phyloP scores from a whole-genome alignment of 92 coral and sea anemone species.

The Chrysogorgia sp. region DNA sequence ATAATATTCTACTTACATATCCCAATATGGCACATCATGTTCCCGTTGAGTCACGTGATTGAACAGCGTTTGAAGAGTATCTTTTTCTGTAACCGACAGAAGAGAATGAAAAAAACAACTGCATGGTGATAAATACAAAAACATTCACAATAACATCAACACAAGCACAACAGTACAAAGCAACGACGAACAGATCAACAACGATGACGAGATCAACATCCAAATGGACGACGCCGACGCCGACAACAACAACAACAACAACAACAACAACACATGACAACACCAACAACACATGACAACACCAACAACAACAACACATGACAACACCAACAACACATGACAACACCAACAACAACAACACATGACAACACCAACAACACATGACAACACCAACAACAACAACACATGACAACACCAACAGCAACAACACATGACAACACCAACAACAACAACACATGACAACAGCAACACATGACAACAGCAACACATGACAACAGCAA shows the following conservation, averaged over 20 bases:
- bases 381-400: neutral
- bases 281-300: too few species aligned
- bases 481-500: neutral
- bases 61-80: neutral
- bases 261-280: too few species aligned
- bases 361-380: neutral
- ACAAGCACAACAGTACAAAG: too few species aligned
- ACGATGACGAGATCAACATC: too few species aligned
- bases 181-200: too few species aligned
- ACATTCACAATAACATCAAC: neutral
- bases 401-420: neutral
- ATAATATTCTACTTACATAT: slow-evolving; percentile 5
- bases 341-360: too few species aligned
- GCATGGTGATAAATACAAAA: neutral
- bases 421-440: neutral
- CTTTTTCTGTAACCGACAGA: neutral
- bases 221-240: too few species aligned
- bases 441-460: neutral
- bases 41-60: neutral
- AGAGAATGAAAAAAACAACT: neutral
- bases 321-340: neutral
- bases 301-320: neutral
- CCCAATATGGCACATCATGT: neutral
- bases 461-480: neutral
- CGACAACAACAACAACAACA: too few species aligned